Conservation (phyloP, 2,113 vertebrate species). For the Dendrocopos noguchii region DNA sequence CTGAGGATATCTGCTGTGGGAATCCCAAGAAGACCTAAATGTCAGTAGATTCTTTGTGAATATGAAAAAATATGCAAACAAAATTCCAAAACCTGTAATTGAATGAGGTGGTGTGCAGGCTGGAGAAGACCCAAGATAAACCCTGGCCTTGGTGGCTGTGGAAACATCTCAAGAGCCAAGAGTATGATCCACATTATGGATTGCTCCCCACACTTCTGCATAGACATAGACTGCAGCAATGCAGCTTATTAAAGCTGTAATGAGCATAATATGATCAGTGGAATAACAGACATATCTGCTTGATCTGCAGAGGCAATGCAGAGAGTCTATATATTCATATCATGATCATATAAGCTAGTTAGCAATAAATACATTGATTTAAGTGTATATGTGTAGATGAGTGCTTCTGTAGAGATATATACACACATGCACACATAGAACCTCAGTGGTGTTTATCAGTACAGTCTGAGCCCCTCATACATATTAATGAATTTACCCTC, state of each 20-base stretch:
- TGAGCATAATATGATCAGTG: rapidly evolving
- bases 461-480: not conserved
- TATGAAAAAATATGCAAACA: not conserved
- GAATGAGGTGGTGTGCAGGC: rapidly evolving
- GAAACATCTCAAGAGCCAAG: not conserved
- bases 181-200: rapidly evolving
- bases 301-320: not conserved
- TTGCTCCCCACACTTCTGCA: not conserved
- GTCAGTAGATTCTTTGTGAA: not conserved
- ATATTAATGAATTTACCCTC: constrained; percentile 6
- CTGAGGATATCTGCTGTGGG: not conserved
- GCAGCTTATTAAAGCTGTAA: not conserved
- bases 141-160: not conserved
- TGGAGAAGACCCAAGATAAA: not conserved
- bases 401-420: not conserved
- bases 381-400: not conserved
- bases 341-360: not conserved
- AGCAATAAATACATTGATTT: not conserved
- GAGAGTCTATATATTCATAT: not conserved
- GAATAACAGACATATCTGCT: not conserved
- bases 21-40: not conserved
- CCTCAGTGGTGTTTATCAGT: not conserved
- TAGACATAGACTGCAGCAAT: not conserved
- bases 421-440: rapidly evolving
- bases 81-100: rapidly evolving